Evolutionary conservation across 2,888 invertebrate species (phyloP), one percentile per base, ranked within the genome.

Genomic region (Gasteruption jaculator): DNA sequence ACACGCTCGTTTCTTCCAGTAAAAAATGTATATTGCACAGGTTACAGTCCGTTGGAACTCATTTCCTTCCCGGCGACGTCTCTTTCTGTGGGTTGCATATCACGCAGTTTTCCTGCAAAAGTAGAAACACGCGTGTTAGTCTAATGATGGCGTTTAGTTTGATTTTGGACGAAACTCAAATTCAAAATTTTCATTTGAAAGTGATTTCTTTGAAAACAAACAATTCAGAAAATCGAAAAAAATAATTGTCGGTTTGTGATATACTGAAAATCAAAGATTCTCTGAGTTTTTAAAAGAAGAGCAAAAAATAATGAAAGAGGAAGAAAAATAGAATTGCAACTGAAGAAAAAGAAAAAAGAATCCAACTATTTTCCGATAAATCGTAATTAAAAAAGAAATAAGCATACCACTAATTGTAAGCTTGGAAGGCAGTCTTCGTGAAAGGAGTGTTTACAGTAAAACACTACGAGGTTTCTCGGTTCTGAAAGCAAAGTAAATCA

Each of bases 391-490:
- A 4, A 29, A 38, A 38, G 5, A 34, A 14, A 19, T 5, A 25
- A 22, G 57, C 61, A 39, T 54, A 69, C 71, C 46, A 65, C 56
- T 39, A 61, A 33, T 52, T 66, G 60, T 34, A 71, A 63, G 43
- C 73, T 76, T 1, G 83, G 84, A 50, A 92, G 73, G 68, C 94
- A 94, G 45, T 82, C 81, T 65, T 85, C 83, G 67, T 94, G 94
- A 71, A 92, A 94, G 6, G 84, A 81, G 73, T 95, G 94, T 50
- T 85, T 83, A 67, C 94, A 95, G 65, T 87, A 87, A 67, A 91
- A 95, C 41, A 89, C 81, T 53, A 86, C 76, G 43, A 91, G 73
- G 66, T 86, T 83, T 49, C 81, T 82, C 19, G 83, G 72, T 73
- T 90, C 88, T 81, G 62, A 16, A 72, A 71, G 34, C 36, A 33